phyloP scores from a whole-genome alignment of 23 tunicate genomes.

The Halocynthia roretzi region DNA sequence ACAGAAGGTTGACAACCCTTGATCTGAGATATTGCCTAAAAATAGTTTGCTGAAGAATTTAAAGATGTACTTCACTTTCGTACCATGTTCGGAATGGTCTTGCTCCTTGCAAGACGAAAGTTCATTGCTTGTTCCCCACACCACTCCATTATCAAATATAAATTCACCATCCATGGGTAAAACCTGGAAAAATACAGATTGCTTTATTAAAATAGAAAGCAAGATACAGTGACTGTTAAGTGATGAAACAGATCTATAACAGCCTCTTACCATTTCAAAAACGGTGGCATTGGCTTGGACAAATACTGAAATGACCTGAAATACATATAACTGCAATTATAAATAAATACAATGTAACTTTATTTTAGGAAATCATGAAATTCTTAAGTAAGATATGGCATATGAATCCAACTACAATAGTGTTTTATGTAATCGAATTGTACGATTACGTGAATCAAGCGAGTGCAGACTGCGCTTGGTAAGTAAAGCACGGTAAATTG shows the following conservation, averaged over 20 bases:
- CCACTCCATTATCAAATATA: conserved; percentile 35
- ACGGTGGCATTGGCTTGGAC: conserved; percentile 50
- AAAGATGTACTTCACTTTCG: not conserved
- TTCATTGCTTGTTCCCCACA: conserved; percentile 44
- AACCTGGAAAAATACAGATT: conserved; percentile 18
- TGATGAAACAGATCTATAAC: too few relatives aligned
- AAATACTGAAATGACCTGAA: conserved; percentile 50
- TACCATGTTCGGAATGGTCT: conserved; percentile 32
- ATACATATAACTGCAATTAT: not conserved
- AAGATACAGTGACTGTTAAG: not conserved
- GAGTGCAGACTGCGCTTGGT: too few relatives aligned
- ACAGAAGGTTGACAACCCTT: conserved; percentile 2
- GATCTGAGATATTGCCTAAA: not conserved
- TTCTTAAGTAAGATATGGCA: not conserved
- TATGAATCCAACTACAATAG: too few relatives aligned
- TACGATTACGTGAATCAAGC: too few relatives aligned
- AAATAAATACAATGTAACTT: not conserved
- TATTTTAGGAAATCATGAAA: not conserved
- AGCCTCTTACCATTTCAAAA: conserved; percentile 54
- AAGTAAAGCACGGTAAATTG: too few relatives aligned
- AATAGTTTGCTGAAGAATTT: not conserved
- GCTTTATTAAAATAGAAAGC: too few relatives aligned
- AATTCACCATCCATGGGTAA: conserved; percentile 65
- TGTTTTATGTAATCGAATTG: too few relatives aligned
- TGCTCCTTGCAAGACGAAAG: conserved; percentile 27